Base-by-base conservation (phyloP, 2,797 vertebrate species). In the Poecilia wingei region DNA sequence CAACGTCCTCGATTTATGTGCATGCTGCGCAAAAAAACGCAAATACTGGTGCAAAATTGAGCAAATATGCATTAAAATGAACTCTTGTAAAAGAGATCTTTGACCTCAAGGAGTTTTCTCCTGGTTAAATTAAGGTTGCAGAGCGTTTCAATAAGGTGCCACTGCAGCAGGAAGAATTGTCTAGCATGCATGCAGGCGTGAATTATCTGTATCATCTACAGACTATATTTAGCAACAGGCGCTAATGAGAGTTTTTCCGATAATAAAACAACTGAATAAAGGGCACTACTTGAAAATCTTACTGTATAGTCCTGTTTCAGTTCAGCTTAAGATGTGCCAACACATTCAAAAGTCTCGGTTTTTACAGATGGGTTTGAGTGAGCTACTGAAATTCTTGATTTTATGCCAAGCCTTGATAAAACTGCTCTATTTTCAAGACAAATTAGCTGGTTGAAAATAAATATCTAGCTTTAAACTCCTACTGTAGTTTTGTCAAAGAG, bases 161-260 rank as follows among this genome's bases (percentile, higher is more conserved):
- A 61, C 31, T 39, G 49, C 55, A 14, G 20, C 33, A 68, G 64
- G 64, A 68, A 68, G n/a, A 16, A 61, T 45, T 25, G 45, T 86
- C 72, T 74, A 45, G 72, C 41, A 68, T 66, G 74, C 31, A 22
- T 5, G 8, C 22, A 31, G 47, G 72, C 28, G 46, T 4, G 41
- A 53, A 74, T 20, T 76, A 77, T 75, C 68, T 78, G 13, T 7
- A 39, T 73, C 20, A 82, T 80, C 45, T 53, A 10, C 8, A 2
- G 3, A 18, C 77, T 81, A 81, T 73, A 83, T 79, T 87, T 80
- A 79, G 16, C 39, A 39, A 33, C 14, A 74, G 0, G 6, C 57
- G 22, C 53, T 57, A 28, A 66, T 66, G 61, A 66, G 16, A 36
- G 16, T 36, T 39, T 51, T 39, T 68, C 64, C 36, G 31, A 68